Conservation (phyloP, 2,888 invertebrate genomes). For the Sphaerophoria taeniata region DNA sequence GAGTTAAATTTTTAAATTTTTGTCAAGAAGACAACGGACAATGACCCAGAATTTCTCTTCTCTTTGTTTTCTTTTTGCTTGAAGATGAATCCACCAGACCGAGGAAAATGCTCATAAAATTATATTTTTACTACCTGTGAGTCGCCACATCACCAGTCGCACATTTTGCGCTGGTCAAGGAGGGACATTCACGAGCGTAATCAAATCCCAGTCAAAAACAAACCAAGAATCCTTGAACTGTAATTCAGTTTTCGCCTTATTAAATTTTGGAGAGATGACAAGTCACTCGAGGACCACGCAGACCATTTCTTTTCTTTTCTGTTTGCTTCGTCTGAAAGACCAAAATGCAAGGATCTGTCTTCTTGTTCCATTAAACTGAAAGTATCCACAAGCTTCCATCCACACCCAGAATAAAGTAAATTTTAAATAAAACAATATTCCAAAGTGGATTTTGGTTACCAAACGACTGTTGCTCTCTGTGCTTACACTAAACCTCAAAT, state of each 20-base stretch:
- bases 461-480: slow-evolving; percentile 64
- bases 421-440: not conserved
- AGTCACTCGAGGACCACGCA: slow-evolving; percentile 1
- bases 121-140: slow-evolving; percentile 16
- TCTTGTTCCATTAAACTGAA: not conserved
- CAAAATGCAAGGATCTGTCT: not conserved
- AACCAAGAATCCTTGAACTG: slow-evolving; percentile 10
- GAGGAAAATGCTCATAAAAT: slow-evolving; percentile 29
- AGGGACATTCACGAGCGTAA: not conserved
- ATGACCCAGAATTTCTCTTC: too few species aligned
- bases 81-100: slow-evolving; percentile 52
- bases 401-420: not conserved
- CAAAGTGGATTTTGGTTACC: slow-evolving; percentile 41
- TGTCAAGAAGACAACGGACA: too few species aligned
- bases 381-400: not conserved
- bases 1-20: too few species aligned
- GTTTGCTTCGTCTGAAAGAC: not conserved
- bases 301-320: not conserved
- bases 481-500: slow-evolving; percentile 33
- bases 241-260: not conserved
- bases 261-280: slow-evolving; percentile 12
- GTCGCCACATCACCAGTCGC: slow-evolving; percentile 11
- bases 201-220: not conserved
- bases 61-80: too few species aligned
- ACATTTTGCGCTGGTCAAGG: slow-evolving; percentile 31